Evolutionary conservation across 2,113 vertebrate species (phyloP).

Genomic region (Ciconia maguari): DNA sequence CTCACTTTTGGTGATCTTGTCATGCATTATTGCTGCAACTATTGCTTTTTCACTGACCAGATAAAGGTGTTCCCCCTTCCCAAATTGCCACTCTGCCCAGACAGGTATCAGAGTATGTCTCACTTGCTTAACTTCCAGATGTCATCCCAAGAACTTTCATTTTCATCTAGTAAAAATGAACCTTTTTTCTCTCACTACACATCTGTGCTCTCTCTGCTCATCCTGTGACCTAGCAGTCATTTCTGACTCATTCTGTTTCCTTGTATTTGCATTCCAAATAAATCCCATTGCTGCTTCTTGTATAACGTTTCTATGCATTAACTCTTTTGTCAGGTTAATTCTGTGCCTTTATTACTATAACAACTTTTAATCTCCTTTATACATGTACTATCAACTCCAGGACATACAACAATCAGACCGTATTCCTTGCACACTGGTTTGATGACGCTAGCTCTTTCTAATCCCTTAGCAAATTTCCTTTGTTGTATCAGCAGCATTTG

Average conservation of each 20-base stretch:
- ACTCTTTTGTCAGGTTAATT: conserved; percentile 20
- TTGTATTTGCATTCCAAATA: conserved; percentile 28
- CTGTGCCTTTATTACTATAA: not conserved
- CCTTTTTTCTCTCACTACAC: not conserved
- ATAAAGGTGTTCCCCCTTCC: not conserved
- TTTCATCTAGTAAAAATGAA: not conserved
- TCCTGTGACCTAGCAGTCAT: not conserved
- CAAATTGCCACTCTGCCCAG: not conserved
- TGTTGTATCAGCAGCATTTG: not conserved
- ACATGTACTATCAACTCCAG: not conserved
- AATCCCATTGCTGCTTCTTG: not conserved
- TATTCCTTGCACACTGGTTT: not conserved
- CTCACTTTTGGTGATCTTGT: not conserved
- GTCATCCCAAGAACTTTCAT: not conserved
- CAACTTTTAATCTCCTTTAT: not conserved
- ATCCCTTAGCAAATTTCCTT: not conserved
- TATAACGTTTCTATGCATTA: not conserved
- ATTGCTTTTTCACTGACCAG: not conserved
- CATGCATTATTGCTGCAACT: not conserved
- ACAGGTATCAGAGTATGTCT: not conserved
- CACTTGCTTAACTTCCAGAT: not conserved
- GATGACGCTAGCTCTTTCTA: not conserved
- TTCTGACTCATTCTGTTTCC: conserved; percentile 25
- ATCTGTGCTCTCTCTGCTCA: not conserved
- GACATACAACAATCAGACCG: not conserved